Conservation (phyloP, 2,113 vertebrate species). For the Thalassoma bifasciatum region DNA sequence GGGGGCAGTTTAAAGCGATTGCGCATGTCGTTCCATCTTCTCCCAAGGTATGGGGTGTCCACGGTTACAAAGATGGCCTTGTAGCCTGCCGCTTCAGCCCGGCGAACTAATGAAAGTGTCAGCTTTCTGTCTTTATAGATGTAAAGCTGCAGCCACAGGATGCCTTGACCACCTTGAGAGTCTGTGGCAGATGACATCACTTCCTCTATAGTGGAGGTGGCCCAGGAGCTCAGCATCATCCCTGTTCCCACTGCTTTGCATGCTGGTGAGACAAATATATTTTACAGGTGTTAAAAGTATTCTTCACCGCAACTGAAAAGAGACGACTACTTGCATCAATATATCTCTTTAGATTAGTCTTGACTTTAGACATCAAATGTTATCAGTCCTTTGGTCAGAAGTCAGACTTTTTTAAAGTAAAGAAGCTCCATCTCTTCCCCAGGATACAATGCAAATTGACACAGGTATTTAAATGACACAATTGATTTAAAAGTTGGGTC, state of each 20-base stretch:
- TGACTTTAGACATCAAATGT: too few relatives aligned
- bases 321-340: too few relatives aligned
- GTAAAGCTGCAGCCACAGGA: slow-evolving; percentile 93
- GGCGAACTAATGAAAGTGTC: slow-evolving; percentile 86
- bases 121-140: slow-evolving; percentile 92
- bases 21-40: slow-evolving; percentile 88
- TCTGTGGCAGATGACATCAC: slow-evolving; percentile 77
- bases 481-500: too few relatives aligned
- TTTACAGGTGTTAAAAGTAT: background rate
- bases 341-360: too few relatives aligned
- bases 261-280: slow-evolving; percentile 77
- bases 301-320: too few relatives aligned
- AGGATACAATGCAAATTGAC: too few relatives aligned
- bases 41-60: slow-evolving; percentile 93
- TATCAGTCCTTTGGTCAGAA: too few relatives aligned
- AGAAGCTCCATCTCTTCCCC: too few relatives aligned
- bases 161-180: slow-evolving; percentile 32
- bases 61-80: slow-evolving; percentile 93
- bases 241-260: slow-evolving; percentile 87
- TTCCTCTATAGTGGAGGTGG: slow-evolving; percentile 94
- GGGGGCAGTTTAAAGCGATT: slow-evolving; percentile 92
- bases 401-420: too few relatives aligned
- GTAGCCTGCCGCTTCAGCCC: slow-evolving; percentile 89
- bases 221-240: slow-evolving; percentile 99
- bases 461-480: too few relatives aligned